Percentiles rank a stretch among this genome's conserved stretches.
phyloP scores from a whole-genome alignment of 2,113 vertebrate genomes.

The Genyomyrus donnyi region DNA sequence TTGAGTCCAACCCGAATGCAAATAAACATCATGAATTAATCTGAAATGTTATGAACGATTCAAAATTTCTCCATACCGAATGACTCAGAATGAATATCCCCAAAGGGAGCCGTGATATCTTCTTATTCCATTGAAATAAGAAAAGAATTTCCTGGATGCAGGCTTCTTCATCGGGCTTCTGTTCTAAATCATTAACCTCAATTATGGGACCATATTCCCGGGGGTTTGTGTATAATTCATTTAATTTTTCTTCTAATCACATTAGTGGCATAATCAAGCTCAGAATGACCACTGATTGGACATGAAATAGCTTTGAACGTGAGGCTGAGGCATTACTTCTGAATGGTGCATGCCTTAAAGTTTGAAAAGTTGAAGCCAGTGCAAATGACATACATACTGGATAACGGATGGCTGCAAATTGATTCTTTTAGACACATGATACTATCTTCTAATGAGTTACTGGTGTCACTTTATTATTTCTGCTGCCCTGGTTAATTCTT shows the following conservation, averaged over 20 bases:
- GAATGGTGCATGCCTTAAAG: not conserved
- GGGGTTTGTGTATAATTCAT: constrained; percentile 3
- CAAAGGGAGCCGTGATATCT: not conserved
- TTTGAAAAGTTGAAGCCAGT: constrained; percentile 8
- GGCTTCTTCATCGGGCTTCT: not conserved
- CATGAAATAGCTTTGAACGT: not conserved
- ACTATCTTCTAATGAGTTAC: not conserved
- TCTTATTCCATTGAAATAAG: not conserved
- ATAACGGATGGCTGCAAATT: not conserved
- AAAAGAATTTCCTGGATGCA: constrained; percentile 15
- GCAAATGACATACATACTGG: not conserved
- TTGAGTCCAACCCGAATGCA: not conserved
- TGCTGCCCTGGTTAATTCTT: not conserved
- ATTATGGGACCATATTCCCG: constrained; percentile 3
- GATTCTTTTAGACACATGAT: not conserved
- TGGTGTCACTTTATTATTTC: not conserved
- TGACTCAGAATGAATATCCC: not conserved
- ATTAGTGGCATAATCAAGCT: constrained; percentile 4
- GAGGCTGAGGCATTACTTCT: not conserved
- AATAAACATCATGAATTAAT: not conserved
- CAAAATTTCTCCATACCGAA: not conserved
- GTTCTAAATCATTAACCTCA: constrained; percentile 15
- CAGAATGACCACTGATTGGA: not conserved
- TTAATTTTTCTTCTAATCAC: not conserved
- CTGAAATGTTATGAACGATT: not conserved